phyloP scores from a whole-genome alignment of 2,888 invertebrate species.

The Griposia aprilina region DNA sequence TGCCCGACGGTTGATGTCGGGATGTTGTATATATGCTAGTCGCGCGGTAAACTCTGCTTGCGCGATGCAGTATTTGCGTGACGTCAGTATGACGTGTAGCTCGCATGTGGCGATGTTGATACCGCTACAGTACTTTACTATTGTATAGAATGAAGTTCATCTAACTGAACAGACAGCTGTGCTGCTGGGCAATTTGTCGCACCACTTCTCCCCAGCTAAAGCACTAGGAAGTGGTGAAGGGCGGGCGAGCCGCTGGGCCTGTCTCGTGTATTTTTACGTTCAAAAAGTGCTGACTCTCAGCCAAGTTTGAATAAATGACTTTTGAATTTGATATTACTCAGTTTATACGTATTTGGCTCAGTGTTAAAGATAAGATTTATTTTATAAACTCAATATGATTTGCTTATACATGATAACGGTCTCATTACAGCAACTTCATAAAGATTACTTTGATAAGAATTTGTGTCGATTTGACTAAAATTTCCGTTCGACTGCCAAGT shows the following conservation, averaged over 20 bases:
- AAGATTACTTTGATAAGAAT: constrained; percentile 27
- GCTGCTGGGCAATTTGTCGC: background rate
- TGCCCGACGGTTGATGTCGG: too few relatives aligned
- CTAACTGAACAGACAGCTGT: background rate
- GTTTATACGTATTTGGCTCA: background rate
- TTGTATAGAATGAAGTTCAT: background rate
- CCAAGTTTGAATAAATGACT: background rate
- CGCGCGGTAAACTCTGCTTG: too few relatives aligned
- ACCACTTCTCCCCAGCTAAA: background rate
- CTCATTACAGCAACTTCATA: constrained; percentile 12
- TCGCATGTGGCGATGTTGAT: too few relatives aligned
- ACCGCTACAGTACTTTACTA: too few relatives aligned
- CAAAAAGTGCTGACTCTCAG: background rate
- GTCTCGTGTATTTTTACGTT: background rate
- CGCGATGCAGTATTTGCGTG: too few relatives aligned
- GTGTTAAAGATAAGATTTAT: constrained; percentile 13
- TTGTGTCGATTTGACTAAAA: constrained; percentile 7
- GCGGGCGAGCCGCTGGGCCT: background rate
- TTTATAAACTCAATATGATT: constrained; percentile 27
- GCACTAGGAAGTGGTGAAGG: background rate
- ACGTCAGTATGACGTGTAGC: too few relatives aligned
- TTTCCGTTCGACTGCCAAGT: background rate
- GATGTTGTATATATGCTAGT: too few relatives aligned
- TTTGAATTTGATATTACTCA: background rate
- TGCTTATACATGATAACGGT: constrained; percentile 11